These are phyloP conservation scores for Psephotus haematonotus DNA, from an alignment of 2,113 vertebrate genomes.

Conservation along the genomic window DNA sequence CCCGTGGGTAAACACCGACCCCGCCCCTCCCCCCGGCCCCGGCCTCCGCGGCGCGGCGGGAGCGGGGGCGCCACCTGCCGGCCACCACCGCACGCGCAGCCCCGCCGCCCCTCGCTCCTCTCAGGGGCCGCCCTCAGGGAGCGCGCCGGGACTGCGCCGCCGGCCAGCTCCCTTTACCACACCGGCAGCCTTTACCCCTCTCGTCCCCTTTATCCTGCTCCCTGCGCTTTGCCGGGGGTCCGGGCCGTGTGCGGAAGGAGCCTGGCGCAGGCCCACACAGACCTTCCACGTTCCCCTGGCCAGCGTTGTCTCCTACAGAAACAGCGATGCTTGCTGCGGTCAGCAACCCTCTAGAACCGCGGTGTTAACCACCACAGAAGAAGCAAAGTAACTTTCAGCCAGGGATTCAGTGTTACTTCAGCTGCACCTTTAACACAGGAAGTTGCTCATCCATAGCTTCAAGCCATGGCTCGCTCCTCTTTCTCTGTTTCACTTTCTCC, in stretches of 20 bases:
- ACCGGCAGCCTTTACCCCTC: too few relatives aligned
- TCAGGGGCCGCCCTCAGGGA: neutral
- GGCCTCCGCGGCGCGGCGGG: neutral
- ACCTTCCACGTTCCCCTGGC: accelerated
- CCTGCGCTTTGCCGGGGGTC: neutral
- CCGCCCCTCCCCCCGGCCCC: neutral
- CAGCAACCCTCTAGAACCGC: neutral
- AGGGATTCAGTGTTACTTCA: neutral
- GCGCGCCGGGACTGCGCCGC: neutral
- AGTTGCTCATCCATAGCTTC: accelerated
- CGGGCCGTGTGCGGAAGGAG: neutral
- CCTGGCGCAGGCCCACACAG: neutral
- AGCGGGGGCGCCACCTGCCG: neutral
- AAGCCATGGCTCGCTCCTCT: neutral
- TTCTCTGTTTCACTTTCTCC: neutral
- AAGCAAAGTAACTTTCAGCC: neutral
- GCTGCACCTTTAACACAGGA: neutral
- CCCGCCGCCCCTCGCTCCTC: neutral
- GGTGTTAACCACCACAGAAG: neutral
- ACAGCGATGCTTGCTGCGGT: accelerated
- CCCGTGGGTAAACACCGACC: too few relatives aligned
- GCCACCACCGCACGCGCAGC: neutral
- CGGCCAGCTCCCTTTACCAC: accelerated
- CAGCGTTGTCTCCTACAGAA: neutral
- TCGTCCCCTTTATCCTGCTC: neutral